Base-by-base conservation (phyloP, 1,140 invertebrate genomes). In the Schmidtea mediterranea region DNA sequence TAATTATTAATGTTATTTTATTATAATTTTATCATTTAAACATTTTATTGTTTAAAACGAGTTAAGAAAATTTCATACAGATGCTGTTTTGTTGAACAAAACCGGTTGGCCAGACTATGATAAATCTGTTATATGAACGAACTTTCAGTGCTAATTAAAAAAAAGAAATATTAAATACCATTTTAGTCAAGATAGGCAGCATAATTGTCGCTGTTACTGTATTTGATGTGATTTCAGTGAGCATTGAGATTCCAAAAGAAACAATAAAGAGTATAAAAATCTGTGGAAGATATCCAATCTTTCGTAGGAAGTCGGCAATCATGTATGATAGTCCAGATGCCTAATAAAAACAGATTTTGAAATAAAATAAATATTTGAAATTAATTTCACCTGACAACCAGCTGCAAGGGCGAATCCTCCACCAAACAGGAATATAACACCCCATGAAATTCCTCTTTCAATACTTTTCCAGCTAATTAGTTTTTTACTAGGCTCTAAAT, bases 221-320 rank as follows among this genome's bases (percentile, higher is more conserved):
- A 59, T 82, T 83, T 8, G 76, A 78, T 0, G 77, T 78, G 56
- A 83, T 76, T 60, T 82, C 79, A 0, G 80, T 82, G 24, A 80
- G 23, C 15, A 55, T 51, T 3, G 67, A 58, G 1, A 62, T 62
- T 13, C 65, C 55, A n/a, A 57, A 50, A 5, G 56, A 53, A 10
- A 68, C 52, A 2, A 66, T 49, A 9, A 63, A 43, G 6, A 59
- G 53, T 12, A 61, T 62, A 2, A 57, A 48, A 48, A 52, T 53
- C 9, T 54, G 51, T 5, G 59, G 55, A 19, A 69, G 48, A 8
- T 32, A 46, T 8, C 51, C 48, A 43, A 69, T 49, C 1, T 51
- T 39, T 22, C 49, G 51, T 37, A 68, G 51, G 9, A 58, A 32
- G 6, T 57, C 51, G 10, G 61, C 57, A n/a, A 66, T 55, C 24